Evolutionary conservation across 2,888 invertebrate species (phyloP).

Genomic region (Odontomyia ornata): DNA sequence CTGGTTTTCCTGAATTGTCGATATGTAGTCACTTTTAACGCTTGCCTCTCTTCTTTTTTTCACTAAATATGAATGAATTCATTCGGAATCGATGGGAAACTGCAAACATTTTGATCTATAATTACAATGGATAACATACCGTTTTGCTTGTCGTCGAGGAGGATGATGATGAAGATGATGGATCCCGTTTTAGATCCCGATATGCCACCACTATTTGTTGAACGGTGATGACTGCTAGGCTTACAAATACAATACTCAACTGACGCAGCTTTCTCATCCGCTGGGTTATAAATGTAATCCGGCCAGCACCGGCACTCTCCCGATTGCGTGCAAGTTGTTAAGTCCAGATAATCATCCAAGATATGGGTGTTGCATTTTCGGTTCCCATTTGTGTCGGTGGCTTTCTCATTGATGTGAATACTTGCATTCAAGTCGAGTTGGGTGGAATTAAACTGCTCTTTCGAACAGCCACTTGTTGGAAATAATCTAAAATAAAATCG

Average conservation of each 20-base stretch:
- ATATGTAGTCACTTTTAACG: too few relatives aligned
- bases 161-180: not conserved
- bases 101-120: too few relatives aligned
- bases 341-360: slow-evolving; percentile 1
- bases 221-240: slow-evolving; percentile 2
- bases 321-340: slow-evolving; percentile 18
- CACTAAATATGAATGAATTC: too few relatives aligned
- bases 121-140: too few relatives aligned
- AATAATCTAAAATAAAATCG: too few relatives aligned
- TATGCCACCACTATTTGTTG: not conserved
- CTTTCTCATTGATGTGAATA: not conserved
- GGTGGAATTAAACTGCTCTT: too few relatives aligned
- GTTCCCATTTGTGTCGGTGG: not conserved
- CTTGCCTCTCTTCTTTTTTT: too few relatives aligned
- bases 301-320: slow-evolving; percentile 27
- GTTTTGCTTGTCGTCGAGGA: slow-evolving; percentile 23
- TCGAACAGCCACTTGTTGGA: too few relatives aligned
- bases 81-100: too few relatives aligned
- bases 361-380: slow-evolving; percentile 22
- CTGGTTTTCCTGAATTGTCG: too few relatives aligned
- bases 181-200: slow-evolving; percentile 2
- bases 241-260: slow-evolving; percentile 32
- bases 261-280: slow-evolving; percentile 23
- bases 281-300: slow-evolving; percentile 29
- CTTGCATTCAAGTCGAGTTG: too few relatives aligned